A percentile compares a stretch with the other conserved stretches of the same genome.
Evolutionary conservation across 2,797 vertebrate species (phyloP).

Genomic region (Coregonus suidteri): DNA sequence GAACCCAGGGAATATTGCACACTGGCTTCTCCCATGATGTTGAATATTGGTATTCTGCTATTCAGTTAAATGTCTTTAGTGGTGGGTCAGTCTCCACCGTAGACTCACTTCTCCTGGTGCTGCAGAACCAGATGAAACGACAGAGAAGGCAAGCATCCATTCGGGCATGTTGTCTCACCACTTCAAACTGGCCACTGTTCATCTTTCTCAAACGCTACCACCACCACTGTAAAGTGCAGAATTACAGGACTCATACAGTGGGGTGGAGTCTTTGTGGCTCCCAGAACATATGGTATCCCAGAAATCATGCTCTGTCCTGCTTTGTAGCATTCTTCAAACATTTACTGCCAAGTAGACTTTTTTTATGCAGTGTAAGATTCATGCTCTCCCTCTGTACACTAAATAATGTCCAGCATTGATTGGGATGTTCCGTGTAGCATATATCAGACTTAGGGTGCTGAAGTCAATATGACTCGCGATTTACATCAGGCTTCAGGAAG

Average conservation of each 20-base stretch:
- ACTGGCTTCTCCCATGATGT: background rate
- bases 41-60: background rate
- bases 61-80: background rate
- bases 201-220: background rate
- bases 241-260: constrained; percentile 36
- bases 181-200: background rate
- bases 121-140: constrained; percentile 29
- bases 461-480: background rate
- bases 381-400: background rate
- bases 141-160: constrained; percentile 11
- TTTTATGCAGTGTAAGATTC: constrained; percentile 6
- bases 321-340: constrained; percentile 28
- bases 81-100: constrained; percentile 10
- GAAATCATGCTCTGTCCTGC: constrained; percentile 18
- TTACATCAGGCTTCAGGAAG: background rate
- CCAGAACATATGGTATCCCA: constrained; percentile 41
- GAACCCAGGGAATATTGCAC: background rate
- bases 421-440: background rate
- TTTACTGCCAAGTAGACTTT: background rate
- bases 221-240: constrained; percentile 16
- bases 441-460: background rate
- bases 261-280: constrained; percentile 38
- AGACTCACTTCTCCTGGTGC: background rate
- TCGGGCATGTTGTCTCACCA: background rate
- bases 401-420: background rate